These are phyloP conservation scores for Exocentrus adspersus DNA, from an alignment of 2,888 invertebrate genomes.

Conservation along the genomic window DNA sequence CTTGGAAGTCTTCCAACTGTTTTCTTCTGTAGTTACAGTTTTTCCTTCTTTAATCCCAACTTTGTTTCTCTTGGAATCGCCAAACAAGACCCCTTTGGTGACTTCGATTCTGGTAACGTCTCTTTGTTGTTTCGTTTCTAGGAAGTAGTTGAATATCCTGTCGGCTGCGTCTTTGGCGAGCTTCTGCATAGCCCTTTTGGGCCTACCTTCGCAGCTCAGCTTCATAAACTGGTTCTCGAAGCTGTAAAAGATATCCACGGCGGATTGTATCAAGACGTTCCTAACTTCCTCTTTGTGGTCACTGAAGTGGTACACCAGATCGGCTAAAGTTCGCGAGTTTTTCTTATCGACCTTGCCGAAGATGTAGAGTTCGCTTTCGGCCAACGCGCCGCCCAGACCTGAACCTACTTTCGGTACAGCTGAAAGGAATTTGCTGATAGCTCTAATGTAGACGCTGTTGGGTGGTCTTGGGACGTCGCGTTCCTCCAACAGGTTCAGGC, in stretches of 20 bases:
- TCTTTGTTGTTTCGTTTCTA: constrained; percentile 17
- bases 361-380: constrained; percentile 31
- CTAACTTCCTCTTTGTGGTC: constrained; percentile 36
- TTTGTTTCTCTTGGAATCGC: constrained; percentile 34
- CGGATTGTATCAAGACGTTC: constrained; percentile 31
- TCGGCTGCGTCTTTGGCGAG: constrained; percentile 29
- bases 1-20: constrained; percentile 32
- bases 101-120: constrained; percentile 31
- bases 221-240: constrained; percentile 36
- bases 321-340: constrained; percentile 35
- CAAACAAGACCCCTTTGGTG: constrained; percentile 37
- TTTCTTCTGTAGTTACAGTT: constrained; percentile 16
- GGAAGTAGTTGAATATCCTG: constrained; percentile 30
- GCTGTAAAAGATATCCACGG: constrained; percentile 33
- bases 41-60: constrained; percentile 30
- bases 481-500: constrained; percentile 36
- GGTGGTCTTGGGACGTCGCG: constrained; percentile 26
- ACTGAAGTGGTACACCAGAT: constrained; percentile 39
- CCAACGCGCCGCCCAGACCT: constrained; percentile 29
- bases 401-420: constrained; percentile 32
- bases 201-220: constrained; percentile 20
- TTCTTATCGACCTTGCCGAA: constrained; percentile 39
- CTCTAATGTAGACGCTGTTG: constrained; percentile 29
- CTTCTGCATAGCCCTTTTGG: constrained; percentile 33
- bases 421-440: constrained; percentile 26